Conservation (phyloP, 92 coral and sea anemone species). For the Porites evermanni region DNA sequence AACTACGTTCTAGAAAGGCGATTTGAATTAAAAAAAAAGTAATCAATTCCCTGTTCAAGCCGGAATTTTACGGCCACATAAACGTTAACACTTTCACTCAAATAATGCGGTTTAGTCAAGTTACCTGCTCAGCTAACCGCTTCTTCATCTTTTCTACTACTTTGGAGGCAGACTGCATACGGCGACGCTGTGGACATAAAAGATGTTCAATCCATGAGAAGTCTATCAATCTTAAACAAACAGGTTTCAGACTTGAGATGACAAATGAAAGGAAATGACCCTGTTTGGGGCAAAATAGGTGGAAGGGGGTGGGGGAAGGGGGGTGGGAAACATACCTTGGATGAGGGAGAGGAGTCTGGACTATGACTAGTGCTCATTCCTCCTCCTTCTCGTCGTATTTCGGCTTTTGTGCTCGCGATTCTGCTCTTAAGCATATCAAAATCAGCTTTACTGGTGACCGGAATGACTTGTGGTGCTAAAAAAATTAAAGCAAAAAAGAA, state of each 20-base stretch:
- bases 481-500: background rate
- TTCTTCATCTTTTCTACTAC: conserved; percentile 85
- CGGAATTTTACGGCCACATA: background rate
- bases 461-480: conserved; percentile 91
- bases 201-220: background rate
- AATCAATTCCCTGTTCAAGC: no score
- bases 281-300: no score
- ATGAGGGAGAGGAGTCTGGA: conserved; percentile 81
- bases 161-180: conserved; percentile 75
- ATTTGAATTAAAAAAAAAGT: no score
- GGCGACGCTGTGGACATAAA: conserved; percentile 68
- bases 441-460: conserved; percentile 92
- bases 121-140: conserved; percentile 93
- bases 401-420: conserved; percentile 93
- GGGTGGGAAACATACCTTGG: conserved; percentile 52
- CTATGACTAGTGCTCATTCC: conserved; percentile 65
- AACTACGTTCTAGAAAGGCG: no score
- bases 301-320: no score
- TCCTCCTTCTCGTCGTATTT: conserved; percentile 93
- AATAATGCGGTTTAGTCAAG: background rate
- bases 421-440: conserved; percentile 92
- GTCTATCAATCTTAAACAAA: background rate
- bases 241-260: no score
- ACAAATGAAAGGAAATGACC: no score
- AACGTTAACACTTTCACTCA: background rate